phyloP scores from a whole-genome alignment of 1,140 invertebrate species.

The Trachymyrmex septentrionalis region DNA sequence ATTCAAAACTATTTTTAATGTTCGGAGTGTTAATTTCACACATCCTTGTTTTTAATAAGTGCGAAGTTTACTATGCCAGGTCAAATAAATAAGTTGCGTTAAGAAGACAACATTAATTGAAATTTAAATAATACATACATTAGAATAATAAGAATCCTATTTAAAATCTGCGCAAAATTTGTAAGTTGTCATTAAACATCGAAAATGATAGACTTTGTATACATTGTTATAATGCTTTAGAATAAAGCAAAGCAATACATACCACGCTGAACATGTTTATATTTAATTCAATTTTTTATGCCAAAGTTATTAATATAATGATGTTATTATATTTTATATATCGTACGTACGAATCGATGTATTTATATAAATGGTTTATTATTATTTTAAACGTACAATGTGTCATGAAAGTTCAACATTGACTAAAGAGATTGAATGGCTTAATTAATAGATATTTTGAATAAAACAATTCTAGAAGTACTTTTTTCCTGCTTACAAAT shows the following conservation, averaged over 20 bases:
- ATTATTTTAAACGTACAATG: neutral
- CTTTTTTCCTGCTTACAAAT: neutral
- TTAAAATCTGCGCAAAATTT: conserved; percentile 5
- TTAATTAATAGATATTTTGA: neutral
- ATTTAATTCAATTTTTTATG: neutral
- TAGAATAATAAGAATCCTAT: neutral
- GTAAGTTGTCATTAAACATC: neutral
- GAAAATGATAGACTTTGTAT: neutral
- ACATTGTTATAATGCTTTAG: conserved; percentile 5
- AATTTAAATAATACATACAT: conserved; percentile 21
- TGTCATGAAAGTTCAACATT: neutral
- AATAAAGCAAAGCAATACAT: conserved; percentile 24
- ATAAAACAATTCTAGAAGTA: neutral
- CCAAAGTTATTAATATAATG: neutral
- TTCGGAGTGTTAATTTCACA: no score
- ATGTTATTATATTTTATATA: neutral
- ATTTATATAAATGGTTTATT: neutral
- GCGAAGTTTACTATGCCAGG: neutral
- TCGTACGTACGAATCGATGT: neutral
- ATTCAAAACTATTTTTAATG: no score
- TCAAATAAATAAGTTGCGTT: neutral
- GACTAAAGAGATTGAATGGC: neutral
- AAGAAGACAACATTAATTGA: neutral
- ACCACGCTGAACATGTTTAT: neutral
- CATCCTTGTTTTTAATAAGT: no score